Evolutionary conservation across 2,797 vertebrate genomes (phyloP), one percentile per base, ranked within the genome.

Genomic region (Gila robusta): DNA sequence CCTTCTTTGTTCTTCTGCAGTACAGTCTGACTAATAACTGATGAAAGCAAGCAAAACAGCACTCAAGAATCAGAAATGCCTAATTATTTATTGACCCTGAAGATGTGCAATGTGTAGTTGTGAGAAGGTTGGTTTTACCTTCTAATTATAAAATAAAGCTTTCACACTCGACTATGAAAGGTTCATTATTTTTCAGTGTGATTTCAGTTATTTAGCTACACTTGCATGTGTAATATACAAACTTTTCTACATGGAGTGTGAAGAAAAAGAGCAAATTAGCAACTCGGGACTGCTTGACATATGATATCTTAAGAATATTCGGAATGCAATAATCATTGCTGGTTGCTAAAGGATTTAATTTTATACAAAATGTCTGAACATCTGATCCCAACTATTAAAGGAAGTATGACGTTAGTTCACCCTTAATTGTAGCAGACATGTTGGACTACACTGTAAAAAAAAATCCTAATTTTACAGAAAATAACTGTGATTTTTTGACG

Each of bases 1-100:
- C 79, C 59, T 83, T 80, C 78, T 72, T 37, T 66, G 73, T 64
- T 72, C 69, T 54, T 79, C 26, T 79, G 64, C 71, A 64, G 72
- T 62, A 69, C 77, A 72, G 47, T 84, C 76, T 67, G 47, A 84
- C 64, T 76, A 81, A 69, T 32, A 80, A 82, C 67, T 70, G 80
- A 79, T 69, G 67, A 83, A 82, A 67, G 74, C 32, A 80, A 79
- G 28, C 87, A 82, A 71, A 85, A 56, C 56, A 35, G 90, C 90
- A 90, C 89, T 67, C 86, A 87, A 84, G 89, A 85, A 84, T 59
- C 49, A 41, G 52, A 49, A 32, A 70, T 44, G 10, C 28, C 64
- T 47, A 69, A 77, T 84, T 79, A 52, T 32, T 56, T 71, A 79
- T 35, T 44, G 83, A 78, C n/a, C 32, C 41, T 26, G n/a, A 67